These are phyloP conservation scores for Athetis lepigone DNA, from an alignment of 2,888 invertebrate genomes.

Conservation along the genomic window DNA sequence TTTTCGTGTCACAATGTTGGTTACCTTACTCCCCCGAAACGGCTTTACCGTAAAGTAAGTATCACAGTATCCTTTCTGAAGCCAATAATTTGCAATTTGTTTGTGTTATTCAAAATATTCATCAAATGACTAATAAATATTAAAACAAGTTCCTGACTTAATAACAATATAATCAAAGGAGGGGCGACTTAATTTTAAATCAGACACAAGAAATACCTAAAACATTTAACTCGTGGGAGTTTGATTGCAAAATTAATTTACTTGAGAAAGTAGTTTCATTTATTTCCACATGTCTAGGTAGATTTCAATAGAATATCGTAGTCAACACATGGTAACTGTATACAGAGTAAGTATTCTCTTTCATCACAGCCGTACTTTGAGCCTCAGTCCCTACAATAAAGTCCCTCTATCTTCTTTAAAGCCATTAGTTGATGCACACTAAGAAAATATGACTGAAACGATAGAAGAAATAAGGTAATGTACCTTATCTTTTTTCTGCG, in stretches of 20 bases:
- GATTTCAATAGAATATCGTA: too few relatives aligned
- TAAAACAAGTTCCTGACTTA: neutral
- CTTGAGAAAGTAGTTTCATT: neutral
- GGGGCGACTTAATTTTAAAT: too few relatives aligned
- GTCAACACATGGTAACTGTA: too few relatives aligned
- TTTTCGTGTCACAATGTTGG: too few relatives aligned
- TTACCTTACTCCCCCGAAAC: too few relatives aligned
- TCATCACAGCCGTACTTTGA: neutral
- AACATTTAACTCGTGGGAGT: neutral
- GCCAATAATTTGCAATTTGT: neutral
- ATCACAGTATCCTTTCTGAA: neutral
- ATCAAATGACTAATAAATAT: too few relatives aligned
- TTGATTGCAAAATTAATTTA: neutral
- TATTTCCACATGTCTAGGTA: too few relatives aligned
- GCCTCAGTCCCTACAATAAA: constrained; percentile 10
- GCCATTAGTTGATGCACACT: constrained; percentile 11
- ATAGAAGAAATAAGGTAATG: neutral
- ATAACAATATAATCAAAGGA: neutral
- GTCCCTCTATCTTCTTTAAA: constrained; percentile 14
- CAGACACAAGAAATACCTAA: neutral
- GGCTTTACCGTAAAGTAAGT: too few relatives aligned
- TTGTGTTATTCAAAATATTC: neutral
- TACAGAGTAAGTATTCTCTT: neutral
- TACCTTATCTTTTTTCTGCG: too few relatives aligned
- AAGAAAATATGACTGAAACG: neutral